These are phyloP conservation scores for Percina caprodes DNA, from an alignment of 2,113 vertebrate species.

Conservation along the genomic window DNA sequence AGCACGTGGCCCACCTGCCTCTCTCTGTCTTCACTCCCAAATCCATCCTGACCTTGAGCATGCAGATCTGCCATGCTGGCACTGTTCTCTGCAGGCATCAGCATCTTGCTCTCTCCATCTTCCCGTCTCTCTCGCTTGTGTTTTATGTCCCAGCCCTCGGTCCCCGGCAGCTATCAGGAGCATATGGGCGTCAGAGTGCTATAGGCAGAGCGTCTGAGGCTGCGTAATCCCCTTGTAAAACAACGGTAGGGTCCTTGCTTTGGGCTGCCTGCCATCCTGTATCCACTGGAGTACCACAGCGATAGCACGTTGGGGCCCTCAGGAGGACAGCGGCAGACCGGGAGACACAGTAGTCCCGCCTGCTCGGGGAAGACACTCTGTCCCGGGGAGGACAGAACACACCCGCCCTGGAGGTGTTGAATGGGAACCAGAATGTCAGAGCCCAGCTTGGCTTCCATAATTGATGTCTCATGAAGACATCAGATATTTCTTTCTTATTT, in stretches of 20 bases:
- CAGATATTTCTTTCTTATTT: conserved; percentile 34
- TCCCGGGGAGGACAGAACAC: conserved; percentile 23
- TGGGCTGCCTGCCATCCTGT: conserved; percentile 43
- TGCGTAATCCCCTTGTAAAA: conserved; percentile 76
- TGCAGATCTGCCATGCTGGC: conserved; percentile 32
- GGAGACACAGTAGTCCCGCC: conserved; percentile 44
- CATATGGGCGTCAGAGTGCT: conserved; percentile 67
- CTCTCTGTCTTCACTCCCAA: conserved; percentile 36
- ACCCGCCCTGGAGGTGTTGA: conserved; percentile 35
- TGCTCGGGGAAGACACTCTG: conserved; percentile 16
- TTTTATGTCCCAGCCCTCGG: conserved; percentile 26
- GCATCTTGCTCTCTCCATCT: conserved; percentile 30
- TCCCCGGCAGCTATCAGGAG: conserved; percentile 43
- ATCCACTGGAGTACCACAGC: conserved; percentile 17
- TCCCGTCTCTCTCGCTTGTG: neutral
- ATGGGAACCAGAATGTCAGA: conserved; percentile 39
- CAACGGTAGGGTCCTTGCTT: conserved; percentile 54
- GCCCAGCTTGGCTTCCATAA: conserved; percentile 55
- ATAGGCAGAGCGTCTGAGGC: conserved; percentile 62
- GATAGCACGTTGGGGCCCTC: conserved; percentile 37
- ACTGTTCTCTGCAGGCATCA: conserved; percentile 26
- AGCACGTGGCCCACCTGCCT: conserved; percentile 22
- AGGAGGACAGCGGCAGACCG: conserved; percentile 27
- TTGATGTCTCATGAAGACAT: conserved; percentile 46
- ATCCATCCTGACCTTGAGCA: conserved; percentile 28